Conservation (phyloP, 1,140 invertebrate species). For the Protaetia brevitarsis region DNA sequence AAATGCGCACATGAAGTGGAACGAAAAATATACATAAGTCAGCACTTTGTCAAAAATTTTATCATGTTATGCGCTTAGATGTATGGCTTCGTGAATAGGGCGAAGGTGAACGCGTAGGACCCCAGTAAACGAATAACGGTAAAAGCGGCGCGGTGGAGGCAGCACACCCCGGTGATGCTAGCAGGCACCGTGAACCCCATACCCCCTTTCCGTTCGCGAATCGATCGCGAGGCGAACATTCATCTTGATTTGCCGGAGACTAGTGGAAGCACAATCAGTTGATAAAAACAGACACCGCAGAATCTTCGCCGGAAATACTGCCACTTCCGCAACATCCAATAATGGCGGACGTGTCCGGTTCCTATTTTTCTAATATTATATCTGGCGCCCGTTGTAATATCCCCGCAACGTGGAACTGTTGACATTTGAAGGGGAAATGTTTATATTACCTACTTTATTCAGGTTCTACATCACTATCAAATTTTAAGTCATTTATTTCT, state of each 20-base stretch:
- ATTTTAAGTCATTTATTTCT: no score
- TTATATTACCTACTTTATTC: no score
- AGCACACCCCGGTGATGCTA: no score
- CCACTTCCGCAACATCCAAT: slow-evolving; percentile 28
- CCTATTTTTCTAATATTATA: slow-evolving; percentile 23
- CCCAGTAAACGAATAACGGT: slow-evolving; percentile 32
- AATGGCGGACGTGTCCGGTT: slow-evolving; percentile 27
- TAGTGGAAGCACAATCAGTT: slow-evolving; percentile 25
- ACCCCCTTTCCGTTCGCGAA: slow-evolving; percentile 23
- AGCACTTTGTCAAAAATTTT: slow-evolving; percentile 29
- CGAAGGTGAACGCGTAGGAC: not conserved
- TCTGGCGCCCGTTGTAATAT: not conserved
- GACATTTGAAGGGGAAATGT: no score
- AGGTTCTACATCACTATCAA: no score
- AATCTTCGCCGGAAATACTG: slow-evolving; percentile 30
- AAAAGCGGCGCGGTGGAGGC: slow-evolving; percentile 28
- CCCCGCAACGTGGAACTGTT: no score
- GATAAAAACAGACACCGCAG: slow-evolving; percentile 31
- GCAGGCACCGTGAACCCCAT: not conserved
- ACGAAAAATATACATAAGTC: slow-evolving; percentile 18
- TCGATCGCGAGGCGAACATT: slow-evolving; percentile 32
- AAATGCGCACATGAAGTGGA: slow-evolving; percentile 15
- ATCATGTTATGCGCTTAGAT: slow-evolving; percentile 29
- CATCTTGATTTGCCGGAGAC: slow-evolving; percentile 29
- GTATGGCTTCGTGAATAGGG: slow-evolving; percentile 13